phyloP scores from a whole-genome alignment of 2,113 vertebrate species.

The Eublepharis macularius region DNA sequence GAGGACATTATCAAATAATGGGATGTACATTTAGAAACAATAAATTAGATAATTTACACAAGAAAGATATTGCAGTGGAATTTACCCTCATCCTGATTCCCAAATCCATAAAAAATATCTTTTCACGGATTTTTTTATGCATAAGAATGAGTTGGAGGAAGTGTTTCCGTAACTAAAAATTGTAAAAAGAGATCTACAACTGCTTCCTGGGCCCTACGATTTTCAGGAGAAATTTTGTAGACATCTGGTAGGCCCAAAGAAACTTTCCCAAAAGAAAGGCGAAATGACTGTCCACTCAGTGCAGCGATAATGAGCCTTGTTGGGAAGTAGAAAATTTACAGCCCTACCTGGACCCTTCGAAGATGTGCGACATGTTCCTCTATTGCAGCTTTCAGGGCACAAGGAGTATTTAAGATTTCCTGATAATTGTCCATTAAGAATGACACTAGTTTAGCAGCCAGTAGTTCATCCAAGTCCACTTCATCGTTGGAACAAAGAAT shows the following conservation, averaged over 20 bases:
- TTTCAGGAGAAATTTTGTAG: not conserved
- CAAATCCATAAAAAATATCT: not conserved
- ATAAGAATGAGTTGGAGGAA: not conserved
- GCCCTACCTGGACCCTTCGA: slow-evolving; percentile 80
- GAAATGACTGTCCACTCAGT: not conserved
- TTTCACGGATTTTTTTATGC: not conserved
- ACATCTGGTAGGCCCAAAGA: too few species aligned
- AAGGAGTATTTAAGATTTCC: slow-evolving; percentile 79
- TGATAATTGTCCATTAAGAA: slow-evolving; percentile 87
- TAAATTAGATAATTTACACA: not conserved
- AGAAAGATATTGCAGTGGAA: not conserved
- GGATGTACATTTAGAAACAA: not conserved
- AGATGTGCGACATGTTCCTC: slow-evolving; percentile 81
- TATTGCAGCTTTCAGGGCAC: slow-evolving; percentile 75
- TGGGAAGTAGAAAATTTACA: not conserved
- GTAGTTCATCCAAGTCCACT: slow-evolving; percentile 85
- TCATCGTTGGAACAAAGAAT: slow-evolving; percentile 87
- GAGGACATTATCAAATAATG: not conserved
- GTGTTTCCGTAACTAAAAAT: not conserved
- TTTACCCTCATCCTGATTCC: not conserved
- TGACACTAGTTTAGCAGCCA: slow-evolving; percentile 84
- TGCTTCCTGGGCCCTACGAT: too few species aligned
- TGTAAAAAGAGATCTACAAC: not conserved
- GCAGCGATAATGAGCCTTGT: too few species aligned
- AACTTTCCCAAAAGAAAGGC: not conserved